Evolutionary conservation across 2,888 invertebrate species (phyloP).

Genomic region (Cheiracanthium punctorium): DNA sequence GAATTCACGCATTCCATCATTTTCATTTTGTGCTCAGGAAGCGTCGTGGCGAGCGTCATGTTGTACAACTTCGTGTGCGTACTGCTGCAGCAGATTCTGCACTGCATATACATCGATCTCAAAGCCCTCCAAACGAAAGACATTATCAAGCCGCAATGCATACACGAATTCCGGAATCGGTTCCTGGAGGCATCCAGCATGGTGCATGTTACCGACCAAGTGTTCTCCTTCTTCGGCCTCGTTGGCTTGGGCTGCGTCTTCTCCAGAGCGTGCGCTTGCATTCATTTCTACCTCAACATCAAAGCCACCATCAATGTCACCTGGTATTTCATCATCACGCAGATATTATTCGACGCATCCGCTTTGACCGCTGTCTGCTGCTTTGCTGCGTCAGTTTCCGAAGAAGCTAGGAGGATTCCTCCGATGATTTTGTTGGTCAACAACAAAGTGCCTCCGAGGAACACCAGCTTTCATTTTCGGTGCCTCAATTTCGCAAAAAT

Average conservation of each 20-base stretch:
- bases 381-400: constrained; percentile 34
- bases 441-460: constrained; percentile 3
- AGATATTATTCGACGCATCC: constrained; percentile 35
- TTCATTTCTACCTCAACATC: constrained; percentile 58
- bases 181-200: constrained; percentile 35
- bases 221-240: constrained; percentile 51
- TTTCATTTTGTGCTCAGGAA: constrained; percentile 37
- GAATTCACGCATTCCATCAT: constrained; percentile 22
- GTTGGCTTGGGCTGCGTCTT: constrained; percentile 44
- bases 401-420: constrained; percentile 28
- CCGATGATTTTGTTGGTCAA: constrained; percentile 20
- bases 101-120: constrained; percentile 22
- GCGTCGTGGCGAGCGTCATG: constrained; percentile 35
- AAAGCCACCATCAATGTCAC: constrained; percentile 18
- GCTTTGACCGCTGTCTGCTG: constrained; percentile 36
- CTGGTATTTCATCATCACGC: constrained; percentile 35
- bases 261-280: constrained; percentile 43
- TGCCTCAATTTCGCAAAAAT: constrained; percentile 44
- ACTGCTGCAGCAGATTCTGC: constrained; percentile 23
- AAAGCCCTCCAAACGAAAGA: not conserved
- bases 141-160: not conserved
- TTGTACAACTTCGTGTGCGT: constrained; percentile 46
- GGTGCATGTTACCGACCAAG: constrained; percentile 23
- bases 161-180: not conserved
- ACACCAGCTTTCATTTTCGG: constrained; percentile 21